Evolutionary conservation across 2,797 vertebrate genomes (phyloP), one percentile per base, ranked within the genome.

Genomic region (Syngnathus rostellatus): DNA sequence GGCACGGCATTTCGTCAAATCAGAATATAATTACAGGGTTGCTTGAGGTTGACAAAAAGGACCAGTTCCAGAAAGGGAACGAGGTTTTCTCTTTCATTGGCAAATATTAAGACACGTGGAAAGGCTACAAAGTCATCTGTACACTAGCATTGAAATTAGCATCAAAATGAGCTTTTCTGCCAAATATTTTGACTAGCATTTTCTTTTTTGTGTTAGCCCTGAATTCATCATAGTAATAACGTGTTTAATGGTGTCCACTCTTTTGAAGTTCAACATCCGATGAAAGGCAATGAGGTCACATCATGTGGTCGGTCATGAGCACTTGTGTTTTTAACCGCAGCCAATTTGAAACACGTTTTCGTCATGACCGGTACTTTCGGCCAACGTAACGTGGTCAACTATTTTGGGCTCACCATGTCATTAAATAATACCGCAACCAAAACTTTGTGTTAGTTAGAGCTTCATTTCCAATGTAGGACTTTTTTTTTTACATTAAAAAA

Each of bases 1-100:
- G 72, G 74, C 77, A 74, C 77, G 75, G 66, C 69, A 65, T 63
- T 80, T 66, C 80, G 65, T 74, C 74, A 70, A 67, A 65, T 76
- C 69, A 72, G 69, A 76, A 40, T 65, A 45, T 78, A 87, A 88
- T 87, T 83, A 87, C 76, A 87, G 79, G 82, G 71, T 63, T 72
- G 63, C 62, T 68, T 17, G 73, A 77, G 64, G 71, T 71, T 75
- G 21, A 21, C 19, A 59, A 83, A 65, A 62, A 70, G 68, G 70
- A 76, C 81, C 83, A 84, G 72, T 38, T 72, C 73, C 72, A 81
- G 69, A 86, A 85, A 75, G 78, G 74, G 75, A 81, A 72, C 66
- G 64, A 70, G 71, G 62, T 59, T 72, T 68, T 71, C 78, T 68
- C 75, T 87, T 77, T 86, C 68, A 88, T 85, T 82, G 82, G 62